Evolutionary conservation across 2,113 vertebrate species (phyloP).

Genomic region (Scomber scombrus): DNA sequence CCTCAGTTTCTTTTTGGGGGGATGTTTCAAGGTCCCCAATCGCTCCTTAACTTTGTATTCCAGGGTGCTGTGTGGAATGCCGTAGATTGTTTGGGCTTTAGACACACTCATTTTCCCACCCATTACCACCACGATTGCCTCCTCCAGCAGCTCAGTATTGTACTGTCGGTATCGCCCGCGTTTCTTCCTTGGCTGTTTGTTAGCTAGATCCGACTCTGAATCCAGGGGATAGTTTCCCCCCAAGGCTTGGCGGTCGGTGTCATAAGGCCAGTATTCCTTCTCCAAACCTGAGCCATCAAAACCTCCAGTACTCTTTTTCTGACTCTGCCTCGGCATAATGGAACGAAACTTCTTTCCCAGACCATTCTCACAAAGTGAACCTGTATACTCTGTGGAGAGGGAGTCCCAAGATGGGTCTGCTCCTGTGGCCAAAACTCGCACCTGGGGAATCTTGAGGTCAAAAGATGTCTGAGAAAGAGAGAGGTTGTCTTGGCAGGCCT

Average conservation of each 20-base stretch:
- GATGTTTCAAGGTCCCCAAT: constrained; percentile 98
- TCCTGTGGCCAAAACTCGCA: constrained; percentile 88
- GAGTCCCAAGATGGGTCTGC: constrained; percentile 94
- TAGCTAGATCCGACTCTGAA: constrained; percentile 92
- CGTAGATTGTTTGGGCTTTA: constrained; percentile 98
- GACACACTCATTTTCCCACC: constrained; percentile 99
- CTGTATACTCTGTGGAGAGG: constrained; percentile 89
- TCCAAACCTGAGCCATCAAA: constrained; percentile 88
- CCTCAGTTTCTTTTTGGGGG: constrained; percentile 99
- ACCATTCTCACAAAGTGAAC: constrained; percentile 92
- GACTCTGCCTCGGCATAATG: constrained; percentile 93
- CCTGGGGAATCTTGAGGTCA: constrained; percentile 98
- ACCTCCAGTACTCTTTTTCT: constrained; percentile 81
- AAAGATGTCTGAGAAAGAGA: constrained; percentile 88
- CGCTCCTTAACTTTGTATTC: constrained; percentile 99
- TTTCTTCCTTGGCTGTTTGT: constrained; percentile 98
- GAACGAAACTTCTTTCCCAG: constrained; percentile 94
- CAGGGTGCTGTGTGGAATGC: constrained; percentile 99
- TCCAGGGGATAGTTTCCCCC: constrained; percentile 91
- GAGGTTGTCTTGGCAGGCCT: constrained; percentile 88
- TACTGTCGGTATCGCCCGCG: constrained; percentile 98
- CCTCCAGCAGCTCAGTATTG: constrained; percentile 98
- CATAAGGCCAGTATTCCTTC: constrained; percentile 94
- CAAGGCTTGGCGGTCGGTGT: constrained; percentile 91
- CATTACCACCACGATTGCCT: constrained; percentile 98